Evolutionary conservation across 2,113 vertebrate genomes (phyloP).

Genomic region (Echinops telfairi): DNA sequence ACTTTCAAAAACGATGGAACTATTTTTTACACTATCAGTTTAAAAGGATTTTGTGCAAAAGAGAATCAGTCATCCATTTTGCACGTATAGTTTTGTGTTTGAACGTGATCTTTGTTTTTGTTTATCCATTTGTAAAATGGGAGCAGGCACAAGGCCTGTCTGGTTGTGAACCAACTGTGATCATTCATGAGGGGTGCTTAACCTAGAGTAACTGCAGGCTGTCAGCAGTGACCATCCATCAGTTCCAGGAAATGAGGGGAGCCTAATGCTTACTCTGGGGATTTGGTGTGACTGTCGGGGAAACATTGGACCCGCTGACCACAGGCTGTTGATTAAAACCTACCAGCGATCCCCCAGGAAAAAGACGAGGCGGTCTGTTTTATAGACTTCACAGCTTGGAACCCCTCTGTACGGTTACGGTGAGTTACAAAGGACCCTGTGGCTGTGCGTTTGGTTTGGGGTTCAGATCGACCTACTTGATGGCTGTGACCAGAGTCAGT

Average conservation of each 20-base stretch:
- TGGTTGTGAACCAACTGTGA: background rate
- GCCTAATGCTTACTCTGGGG: background rate
- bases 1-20: background rate
- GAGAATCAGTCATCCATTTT: background rate
- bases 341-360: no score
- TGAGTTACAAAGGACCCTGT: no score
- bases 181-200: background rate
- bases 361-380: no score
- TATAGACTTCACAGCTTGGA: no score
- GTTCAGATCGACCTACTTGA: no score
- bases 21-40: slow-evolving; percentile 11
- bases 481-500: no score
- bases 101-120: background rate
- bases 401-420: no score
- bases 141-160: background rate
- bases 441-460: no score
- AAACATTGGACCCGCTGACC: no score
- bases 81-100: background rate
- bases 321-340: no score
- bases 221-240: background rate
- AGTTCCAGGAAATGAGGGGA: background rate
- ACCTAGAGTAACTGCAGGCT: background rate
- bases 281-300: no score
- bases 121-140: background rate
- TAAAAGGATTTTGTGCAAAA: background rate